A percentile compares a stretch with the other conserved stretches of the same genome.
These are phyloP conservation scores for Pachyseris speciosa DNA, from an alignment of 64 coral and sea anemone species.

Conservation along the genomic window DNA sequence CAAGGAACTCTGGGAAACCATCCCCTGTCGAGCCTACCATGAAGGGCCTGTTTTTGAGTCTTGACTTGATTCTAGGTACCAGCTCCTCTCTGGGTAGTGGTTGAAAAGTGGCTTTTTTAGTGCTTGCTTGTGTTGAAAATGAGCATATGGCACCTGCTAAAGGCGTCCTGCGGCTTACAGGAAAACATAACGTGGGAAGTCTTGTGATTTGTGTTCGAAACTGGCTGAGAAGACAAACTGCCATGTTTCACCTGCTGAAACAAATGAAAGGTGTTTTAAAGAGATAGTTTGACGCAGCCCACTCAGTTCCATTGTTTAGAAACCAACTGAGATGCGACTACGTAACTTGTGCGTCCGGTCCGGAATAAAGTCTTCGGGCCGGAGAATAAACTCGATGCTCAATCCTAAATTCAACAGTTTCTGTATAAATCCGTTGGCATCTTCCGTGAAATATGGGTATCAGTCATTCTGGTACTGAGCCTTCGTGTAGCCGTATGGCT, in stretches of 20 bases:
- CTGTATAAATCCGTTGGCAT: no score
- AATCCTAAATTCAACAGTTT: no score
- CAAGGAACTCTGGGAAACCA: conserved; percentile 74
- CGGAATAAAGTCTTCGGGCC: no score
- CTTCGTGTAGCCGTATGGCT: no score
- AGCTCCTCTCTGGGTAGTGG: background rate
- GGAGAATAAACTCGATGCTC: no score
- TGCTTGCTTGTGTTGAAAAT: background rate
- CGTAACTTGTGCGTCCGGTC: no score
- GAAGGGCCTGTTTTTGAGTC: background rate
- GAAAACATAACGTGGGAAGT: background rate
- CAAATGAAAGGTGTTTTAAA: background rate
- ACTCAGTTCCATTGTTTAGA: no score
- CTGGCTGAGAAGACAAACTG: background rate
- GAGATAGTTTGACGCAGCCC: background rate
- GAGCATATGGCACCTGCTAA: background rate
- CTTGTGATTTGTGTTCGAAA: background rate
- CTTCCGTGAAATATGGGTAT: no score
- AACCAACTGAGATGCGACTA: no score
- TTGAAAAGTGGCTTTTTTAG: background rate
- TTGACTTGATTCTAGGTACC: background rate
- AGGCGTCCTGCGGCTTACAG: background rate
- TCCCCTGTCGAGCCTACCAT: background rate
- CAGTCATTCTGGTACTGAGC: no score
- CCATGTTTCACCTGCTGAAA: background rate